These are phyloP conservation scores for Megathymus violae DNA, from an alignment of 1,140 invertebrate species.

Conservation along the genomic window DNA sequence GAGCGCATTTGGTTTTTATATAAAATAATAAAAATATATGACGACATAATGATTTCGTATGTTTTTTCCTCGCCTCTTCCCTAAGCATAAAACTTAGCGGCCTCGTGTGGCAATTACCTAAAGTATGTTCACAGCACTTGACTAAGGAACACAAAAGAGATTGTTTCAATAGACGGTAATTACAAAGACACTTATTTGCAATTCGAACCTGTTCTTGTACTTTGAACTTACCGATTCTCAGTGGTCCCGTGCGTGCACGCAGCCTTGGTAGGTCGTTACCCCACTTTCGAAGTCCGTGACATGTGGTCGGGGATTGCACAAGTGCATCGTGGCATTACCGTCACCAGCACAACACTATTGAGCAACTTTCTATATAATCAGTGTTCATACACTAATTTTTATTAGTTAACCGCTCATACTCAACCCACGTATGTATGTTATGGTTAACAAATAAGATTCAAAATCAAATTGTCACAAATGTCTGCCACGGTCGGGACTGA, in stretches of 20 bases:
- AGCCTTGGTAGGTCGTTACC: conserved; percentile 27
- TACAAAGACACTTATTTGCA: conserved; percentile 22
- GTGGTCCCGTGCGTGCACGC: conserved; percentile 23
- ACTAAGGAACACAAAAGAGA: too few relatives aligned
- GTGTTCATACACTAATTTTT: too few relatives aligned
- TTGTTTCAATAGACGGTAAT: conserved; percentile 22
- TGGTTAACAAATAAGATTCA: too few relatives aligned
- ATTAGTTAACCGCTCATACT: too few relatives aligned
- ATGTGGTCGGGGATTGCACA: conserved; percentile 27
- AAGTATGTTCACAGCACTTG: too few relatives aligned
- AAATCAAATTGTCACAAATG: too few relatives aligned
- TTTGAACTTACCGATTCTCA: conserved; percentile 27
- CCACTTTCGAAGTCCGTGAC: conserved; percentile 31
- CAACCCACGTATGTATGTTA: too few relatives aligned
- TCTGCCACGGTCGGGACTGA: too few relatives aligned
- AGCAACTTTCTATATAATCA: background rate
- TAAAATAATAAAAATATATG: conserved; percentile 79
- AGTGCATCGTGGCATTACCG: conserved; percentile 18
- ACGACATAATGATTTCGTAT: conserved; percentile 53
- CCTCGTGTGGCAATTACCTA: too few relatives aligned
- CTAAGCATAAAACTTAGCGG: too few relatives aligned
- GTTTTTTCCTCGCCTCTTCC: conserved; percentile 43
- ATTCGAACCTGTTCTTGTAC: conserved; percentile 29
- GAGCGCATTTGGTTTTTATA: conserved; percentile 77
- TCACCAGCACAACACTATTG: conserved; percentile 4